phyloP scores from a whole-genome alignment of 2,113 vertebrate species.

The Baryphthengus martii region DNA sequence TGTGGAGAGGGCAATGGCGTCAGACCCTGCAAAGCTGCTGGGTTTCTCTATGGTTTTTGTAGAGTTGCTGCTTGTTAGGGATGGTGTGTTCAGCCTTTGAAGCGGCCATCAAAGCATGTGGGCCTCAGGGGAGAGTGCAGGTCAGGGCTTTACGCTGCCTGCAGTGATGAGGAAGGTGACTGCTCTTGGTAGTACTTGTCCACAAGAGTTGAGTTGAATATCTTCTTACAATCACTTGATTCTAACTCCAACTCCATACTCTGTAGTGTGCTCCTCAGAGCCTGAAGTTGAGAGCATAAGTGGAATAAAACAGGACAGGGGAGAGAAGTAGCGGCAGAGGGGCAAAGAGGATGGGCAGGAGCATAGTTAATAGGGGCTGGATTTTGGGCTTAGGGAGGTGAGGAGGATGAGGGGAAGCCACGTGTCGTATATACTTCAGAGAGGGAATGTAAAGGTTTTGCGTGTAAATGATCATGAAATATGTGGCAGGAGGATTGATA shows the following conservation, averaged over 20 bases:
- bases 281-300: background rate
- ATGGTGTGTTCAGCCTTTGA: background rate
- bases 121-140: background rate
- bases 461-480: background rate
- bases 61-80: background rate
- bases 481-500: background rate
- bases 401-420: background rate
- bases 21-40: background rate
- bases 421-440: accelerated
- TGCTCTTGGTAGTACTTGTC: background rate
- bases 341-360: background rate
- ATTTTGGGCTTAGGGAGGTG: background rate
- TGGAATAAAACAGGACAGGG: accelerated
- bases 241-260: background rate
- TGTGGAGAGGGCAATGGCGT: background rate
- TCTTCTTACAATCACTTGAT: background rate
- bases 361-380: background rate
- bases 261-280: background rate
- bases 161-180: background rate
- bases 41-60: background rate
- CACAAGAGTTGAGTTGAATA: background rate
- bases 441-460: background rate
- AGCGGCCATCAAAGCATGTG: background rate
- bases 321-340: background rate
- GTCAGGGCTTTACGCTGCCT: background rate